These are phyloP conservation scores for Diorhabda sublineata DNA, from an alignment of 1,140 invertebrate species.

Conservation along the genomic window DNA sequence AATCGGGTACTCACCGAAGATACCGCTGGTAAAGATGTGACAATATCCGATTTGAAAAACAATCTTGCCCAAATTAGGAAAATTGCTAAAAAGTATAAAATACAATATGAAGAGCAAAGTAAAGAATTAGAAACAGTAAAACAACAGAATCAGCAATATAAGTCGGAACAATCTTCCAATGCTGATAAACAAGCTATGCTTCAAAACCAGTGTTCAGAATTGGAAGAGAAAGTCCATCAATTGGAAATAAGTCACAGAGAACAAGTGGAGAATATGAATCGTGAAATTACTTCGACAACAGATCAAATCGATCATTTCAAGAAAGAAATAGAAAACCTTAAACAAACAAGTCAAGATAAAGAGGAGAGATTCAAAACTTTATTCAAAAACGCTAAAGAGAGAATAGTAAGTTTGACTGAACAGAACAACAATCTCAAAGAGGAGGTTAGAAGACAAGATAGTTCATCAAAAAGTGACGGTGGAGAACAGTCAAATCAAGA, in stretches of 20 bases:
- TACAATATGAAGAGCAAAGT: conserved; percentile 70
- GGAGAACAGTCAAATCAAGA: conserved; percentile 21
- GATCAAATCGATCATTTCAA: conserved; percentile 63
- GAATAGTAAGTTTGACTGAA: conserved; percentile 66
- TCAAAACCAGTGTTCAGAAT: conserved; percentile 53
- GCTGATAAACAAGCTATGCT: conserved; percentile 47
- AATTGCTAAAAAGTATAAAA: conserved; percentile 90
- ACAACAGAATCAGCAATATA: conserved; percentile 45
- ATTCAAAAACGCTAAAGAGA: conserved; percentile 66
- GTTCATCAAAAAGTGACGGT: conserved; percentile 37
- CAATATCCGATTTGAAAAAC: conserved; percentile 68
- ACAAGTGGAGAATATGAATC: conserved; percentile 59
- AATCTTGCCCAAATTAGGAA: conserved; percentile 81
- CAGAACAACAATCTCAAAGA: conserved; percentile 55
- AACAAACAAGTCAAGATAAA: conserved; percentile 59
- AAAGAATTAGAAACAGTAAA: conserved; percentile 60
- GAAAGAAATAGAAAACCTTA: conserved; percentile 67
- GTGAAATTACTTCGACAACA: conserved; percentile 53
- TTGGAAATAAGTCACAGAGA: conserved; percentile 50
- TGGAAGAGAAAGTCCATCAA: conserved; percentile 46
- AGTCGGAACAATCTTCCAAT: conserved; percentile 35
- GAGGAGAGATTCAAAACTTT: conserved; percentile 70
- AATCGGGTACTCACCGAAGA: conserved; percentile 65
- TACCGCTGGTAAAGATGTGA: conserved; percentile 60
- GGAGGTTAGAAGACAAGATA: conserved; percentile 54